phyloP scores from a whole-genome alignment of 2,113 vertebrate species.

The Brachypteracias leptosomus region DNA sequence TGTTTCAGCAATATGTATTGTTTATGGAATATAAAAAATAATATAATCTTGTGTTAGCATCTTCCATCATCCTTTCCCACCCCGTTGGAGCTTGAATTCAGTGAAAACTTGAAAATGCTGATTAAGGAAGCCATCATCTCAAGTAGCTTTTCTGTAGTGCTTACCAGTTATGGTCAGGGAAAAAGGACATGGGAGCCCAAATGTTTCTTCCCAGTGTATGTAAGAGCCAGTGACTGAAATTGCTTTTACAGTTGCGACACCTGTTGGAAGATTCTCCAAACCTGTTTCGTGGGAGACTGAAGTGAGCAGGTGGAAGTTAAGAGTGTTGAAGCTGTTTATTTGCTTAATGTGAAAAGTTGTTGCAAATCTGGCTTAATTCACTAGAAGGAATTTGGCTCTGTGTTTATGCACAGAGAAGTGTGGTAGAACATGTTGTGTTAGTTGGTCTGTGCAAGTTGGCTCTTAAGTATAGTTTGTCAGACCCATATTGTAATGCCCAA shows the following conservation, averaged over 20 bases:
- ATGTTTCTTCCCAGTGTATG: not conserved
- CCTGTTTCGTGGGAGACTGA: not conserved
- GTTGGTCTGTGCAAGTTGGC: not conserved
- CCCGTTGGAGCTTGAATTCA: not conserved
- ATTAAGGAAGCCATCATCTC: not conserved
- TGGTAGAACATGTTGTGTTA: fast-evolving
- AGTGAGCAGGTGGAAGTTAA: not conserved
- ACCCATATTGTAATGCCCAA: not conserved
- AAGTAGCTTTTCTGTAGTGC: not conserved
- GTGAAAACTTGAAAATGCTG: not conserved
- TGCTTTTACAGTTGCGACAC: not conserved
- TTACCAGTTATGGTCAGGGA: not conserved
- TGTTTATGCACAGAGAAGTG: not conserved
- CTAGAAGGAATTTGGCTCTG: not conserved
- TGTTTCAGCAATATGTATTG: not conserved
- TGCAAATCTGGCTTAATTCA: not conserved
- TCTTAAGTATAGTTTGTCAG: not conserved
- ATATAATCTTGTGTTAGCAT: not conserved
- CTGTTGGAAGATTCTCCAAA: not conserved
- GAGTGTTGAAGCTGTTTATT: not conserved
- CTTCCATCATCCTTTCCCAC: not conserved
- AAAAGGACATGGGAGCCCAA: fast-evolving
- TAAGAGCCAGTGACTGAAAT: not conserved
- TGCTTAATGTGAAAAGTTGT: not conserved
- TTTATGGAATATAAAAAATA: not conserved